Evolutionary conservation across 2,113 vertebrate species (phyloP).

Genomic region (Forbesichthys agassizii): DNA sequence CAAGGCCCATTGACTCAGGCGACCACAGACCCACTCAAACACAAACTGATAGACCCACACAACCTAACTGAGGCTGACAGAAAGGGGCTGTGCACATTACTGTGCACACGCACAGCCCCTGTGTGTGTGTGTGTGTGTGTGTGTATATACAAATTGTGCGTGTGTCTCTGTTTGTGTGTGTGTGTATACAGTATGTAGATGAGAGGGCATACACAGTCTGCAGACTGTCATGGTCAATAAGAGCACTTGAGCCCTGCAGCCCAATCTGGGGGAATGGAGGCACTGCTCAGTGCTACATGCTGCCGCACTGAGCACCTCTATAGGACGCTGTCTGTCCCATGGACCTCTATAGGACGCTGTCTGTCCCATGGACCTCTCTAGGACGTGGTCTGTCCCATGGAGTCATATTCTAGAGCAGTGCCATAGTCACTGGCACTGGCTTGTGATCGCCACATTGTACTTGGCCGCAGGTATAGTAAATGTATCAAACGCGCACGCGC

Average conservation of each 20-base stretch:
- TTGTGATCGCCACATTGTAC: slow-evolving; percentile 23
- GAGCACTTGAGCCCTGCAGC: too few relatives aligned
- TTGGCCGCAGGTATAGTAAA: slow-evolving; percentile 49
- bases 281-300: not conserved
- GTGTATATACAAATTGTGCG: too few relatives aligned
- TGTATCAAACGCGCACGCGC: not conserved
- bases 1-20: slow-evolving; percentile 39
- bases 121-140: too few relatives aligned
- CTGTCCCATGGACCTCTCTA: not conserved
- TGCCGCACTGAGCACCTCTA: slow-evolving; percentile 22
- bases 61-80: not conserved
- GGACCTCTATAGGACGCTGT: too few relatives aligned
- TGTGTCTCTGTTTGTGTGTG: too few relatives aligned
- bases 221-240: too few relatives aligned
- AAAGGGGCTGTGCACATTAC: too few relatives aligned
- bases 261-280: too few relatives aligned
- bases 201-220: too few relatives aligned
- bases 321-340: too few relatives aligned
- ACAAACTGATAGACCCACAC: not conserved
- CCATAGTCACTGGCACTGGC: slow-evolving; percentile 27
- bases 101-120: too few relatives aligned
- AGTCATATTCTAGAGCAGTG: slow-evolving; percentile 36
- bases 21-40: not conserved
- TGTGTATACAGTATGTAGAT: too few relatives aligned
- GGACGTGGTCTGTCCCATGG: slow-evolving; percentile 9